Evolutionary conservation across 2,797 vertebrate genomes (phyloP).

Genomic region (Fistularia tabacaria): DNA sequence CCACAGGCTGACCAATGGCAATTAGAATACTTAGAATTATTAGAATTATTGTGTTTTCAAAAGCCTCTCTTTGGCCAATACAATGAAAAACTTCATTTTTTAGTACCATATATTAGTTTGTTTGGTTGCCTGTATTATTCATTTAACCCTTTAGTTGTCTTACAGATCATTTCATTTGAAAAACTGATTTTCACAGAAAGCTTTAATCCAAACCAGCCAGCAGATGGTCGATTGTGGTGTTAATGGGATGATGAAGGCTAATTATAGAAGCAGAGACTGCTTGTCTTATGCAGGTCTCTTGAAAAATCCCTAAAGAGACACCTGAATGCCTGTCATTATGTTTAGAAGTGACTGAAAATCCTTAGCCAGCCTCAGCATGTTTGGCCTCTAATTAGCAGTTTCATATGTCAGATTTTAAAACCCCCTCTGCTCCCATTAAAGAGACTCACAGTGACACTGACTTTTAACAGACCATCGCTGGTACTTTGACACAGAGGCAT

Average conservation of each 20-base stretch:
- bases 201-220: conserved; percentile 2
- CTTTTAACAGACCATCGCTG: conserved; percentile 27
- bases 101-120: no score
- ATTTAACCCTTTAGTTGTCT: no score
- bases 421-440: conserved; percentile 36
- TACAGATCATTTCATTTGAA: conserved; percentile 1
- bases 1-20: no score
- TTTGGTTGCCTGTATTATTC: no score
- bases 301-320: no score
- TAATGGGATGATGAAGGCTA: conserved; percentile 7
- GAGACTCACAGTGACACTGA: conserved; percentile 35
- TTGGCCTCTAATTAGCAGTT: conserved; percentile 13
- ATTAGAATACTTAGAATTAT: no score
- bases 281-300: no score
- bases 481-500: conserved; percentile 35
- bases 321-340: no score
- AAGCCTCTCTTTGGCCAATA: no score
- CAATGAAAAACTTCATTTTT: no score
- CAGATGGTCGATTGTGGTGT: conserved; percentile 16
- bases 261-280: conserved; percentile 3
- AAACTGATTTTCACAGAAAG: conserved; percentile 2
- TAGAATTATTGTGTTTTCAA: no score
- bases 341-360: conserved; percentile 8
- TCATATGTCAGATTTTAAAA: conserved; percentile 38
- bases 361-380: conserved; percentile 7